Evolutionary conservation across 1,140 invertebrate genomes (phyloP), one percentile per base, ranked within the genome.

Genomic region (Drosophila orena): DNA sequence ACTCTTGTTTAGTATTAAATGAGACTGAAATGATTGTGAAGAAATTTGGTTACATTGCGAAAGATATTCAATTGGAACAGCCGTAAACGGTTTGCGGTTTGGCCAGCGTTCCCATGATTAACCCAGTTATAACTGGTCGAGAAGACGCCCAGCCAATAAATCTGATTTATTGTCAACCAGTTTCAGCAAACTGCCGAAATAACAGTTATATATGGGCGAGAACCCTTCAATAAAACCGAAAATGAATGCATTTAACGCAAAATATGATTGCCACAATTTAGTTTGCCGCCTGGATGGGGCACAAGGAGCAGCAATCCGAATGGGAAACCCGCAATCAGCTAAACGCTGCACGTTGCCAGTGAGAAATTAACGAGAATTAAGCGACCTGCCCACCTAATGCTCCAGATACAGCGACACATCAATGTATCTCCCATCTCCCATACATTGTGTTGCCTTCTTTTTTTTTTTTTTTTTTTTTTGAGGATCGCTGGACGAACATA

Each of bases 321-420:
- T 44, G 44, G 43, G 58, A 69, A 81, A 86, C 81, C 88, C 20
- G 24, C 86, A 91, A 91, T 91, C 83, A 91, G 80, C 80, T 91
- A 91, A 91, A 91, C 90, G 90, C 49, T 91, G 68, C 68, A 59
- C 77, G 72, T 88, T 78, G 74, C 74, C 74, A 35, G 27, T 60
- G 43, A 77, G 68, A 84, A 91, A 91, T 86, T 90, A 91, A 91
- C 76, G 75, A 81, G 89, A 91, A 91, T 81, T 80, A 89, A 83
- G 75, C 77, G 79, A 74, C 55, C 79, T 62, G 77, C 76, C 76
- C 76, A 84, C 77, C 78, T 75, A 89, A 89, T 83, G 62, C 66
- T 61, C 46, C 61, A 40, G 62, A 55, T 46, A 38, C 65, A 62
- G 57, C 60, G 70, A 79, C 61, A 71, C 66, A 77, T 77, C n/a